These are phyloP conservation scores for Raja brachyura DNA, from an alignment of 2,113 vertebrate species.

Conservation along the genomic window DNA sequence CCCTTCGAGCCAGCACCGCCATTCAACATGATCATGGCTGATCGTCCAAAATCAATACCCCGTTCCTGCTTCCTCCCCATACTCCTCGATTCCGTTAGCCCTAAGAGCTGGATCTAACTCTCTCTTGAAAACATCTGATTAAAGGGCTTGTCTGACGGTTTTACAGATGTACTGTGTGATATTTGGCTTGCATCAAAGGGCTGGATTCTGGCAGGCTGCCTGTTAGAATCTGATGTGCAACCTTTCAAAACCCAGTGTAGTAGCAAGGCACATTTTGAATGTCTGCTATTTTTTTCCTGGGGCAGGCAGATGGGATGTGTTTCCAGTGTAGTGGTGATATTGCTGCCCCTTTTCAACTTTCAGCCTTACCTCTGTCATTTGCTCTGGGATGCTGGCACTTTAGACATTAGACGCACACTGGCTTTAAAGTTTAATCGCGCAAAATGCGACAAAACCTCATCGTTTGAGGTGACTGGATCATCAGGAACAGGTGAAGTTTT, in stretches of 20 bases:
- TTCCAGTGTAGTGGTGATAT: neutral
- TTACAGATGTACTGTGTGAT: conserved; percentile 49
- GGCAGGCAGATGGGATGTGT: neutral
- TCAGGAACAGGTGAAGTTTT: too few relatives aligned
- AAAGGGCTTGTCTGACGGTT: conserved; percentile 51
- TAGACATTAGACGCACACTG: too few relatives aligned
- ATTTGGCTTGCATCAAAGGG: conserved; percentile 55
- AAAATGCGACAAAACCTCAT: neutral
- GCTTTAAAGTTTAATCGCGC: neutral
- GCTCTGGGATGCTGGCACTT: neutral
- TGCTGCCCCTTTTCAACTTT: neutral
- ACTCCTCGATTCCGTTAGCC: too few relatives aligned
- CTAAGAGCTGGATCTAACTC: too few relatives aligned
- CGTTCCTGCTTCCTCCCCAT: too few relatives aligned
- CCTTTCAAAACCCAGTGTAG: conserved; percentile 50
- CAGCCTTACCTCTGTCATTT: neutral
- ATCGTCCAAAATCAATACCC: too few relatives aligned
- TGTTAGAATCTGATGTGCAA: conserved; percentile 51
- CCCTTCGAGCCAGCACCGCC: too few relatives aligned
- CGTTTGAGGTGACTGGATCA: neutral
- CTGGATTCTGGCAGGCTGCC: conserved; percentile 52
- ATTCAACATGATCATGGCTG: too few relatives aligned
- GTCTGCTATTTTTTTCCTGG: conserved; percentile 51
- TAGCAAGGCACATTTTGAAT: conserved; percentile 52
- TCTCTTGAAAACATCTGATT: too few relatives aligned